Evolutionary conservation across 2,797 vertebrate genomes (phyloP).

Genomic region (Ptychobarbus kaznakovi): DNA sequence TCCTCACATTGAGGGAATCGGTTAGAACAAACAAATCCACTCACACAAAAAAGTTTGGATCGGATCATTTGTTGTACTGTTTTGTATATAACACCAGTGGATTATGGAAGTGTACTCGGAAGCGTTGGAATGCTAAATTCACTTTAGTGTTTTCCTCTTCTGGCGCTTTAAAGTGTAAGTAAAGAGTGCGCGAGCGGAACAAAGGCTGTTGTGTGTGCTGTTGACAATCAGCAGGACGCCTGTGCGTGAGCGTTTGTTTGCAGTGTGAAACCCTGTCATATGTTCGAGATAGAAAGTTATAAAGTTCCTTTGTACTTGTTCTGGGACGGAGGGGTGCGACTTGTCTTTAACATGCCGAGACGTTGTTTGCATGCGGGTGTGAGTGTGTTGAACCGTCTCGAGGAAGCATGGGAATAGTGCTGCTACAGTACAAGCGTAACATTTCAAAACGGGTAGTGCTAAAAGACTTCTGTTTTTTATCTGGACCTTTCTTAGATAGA

Average conservation of each 20-base stretch:
- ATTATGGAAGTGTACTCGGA: slow-evolving; percentile 8
- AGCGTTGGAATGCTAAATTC: slow-evolving; percentile 43
- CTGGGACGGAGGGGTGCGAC: background rate
- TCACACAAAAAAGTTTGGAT: slow-evolving; percentile 37
- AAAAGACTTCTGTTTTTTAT: background rate
- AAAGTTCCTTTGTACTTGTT: background rate
- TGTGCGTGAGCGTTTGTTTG: slow-evolving; percentile 39
- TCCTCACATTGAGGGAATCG: slow-evolving; percentile 33
- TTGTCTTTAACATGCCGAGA: background rate
- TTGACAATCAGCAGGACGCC: slow-evolving; percentile 61
- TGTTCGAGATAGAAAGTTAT: slow-evolving; percentile 9
- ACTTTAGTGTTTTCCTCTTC: slow-evolving; percentile 4
- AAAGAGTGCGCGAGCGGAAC: slow-evolving; percentile 63
- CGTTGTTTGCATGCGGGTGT: slow-evolving; percentile 41
- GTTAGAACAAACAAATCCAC: slow-evolving; percentile 44
- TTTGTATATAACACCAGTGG: slow-evolving; percentile 25
- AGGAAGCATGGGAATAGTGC: background rate
- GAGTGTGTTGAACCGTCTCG: background rate
- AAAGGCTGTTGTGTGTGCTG: slow-evolving; percentile 65
- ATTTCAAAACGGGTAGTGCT: background rate
- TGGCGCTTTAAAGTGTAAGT: slow-evolving; percentile 47
- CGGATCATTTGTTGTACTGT: slow-evolving; percentile 5
- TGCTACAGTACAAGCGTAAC: background rate
- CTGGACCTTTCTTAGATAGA: background rate
- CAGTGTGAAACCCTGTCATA: slow-evolving; percentile 20